Base-by-base conservation (phyloP, 2,888 invertebrate genomes). In the Acrobeloides nanus region DNA sequence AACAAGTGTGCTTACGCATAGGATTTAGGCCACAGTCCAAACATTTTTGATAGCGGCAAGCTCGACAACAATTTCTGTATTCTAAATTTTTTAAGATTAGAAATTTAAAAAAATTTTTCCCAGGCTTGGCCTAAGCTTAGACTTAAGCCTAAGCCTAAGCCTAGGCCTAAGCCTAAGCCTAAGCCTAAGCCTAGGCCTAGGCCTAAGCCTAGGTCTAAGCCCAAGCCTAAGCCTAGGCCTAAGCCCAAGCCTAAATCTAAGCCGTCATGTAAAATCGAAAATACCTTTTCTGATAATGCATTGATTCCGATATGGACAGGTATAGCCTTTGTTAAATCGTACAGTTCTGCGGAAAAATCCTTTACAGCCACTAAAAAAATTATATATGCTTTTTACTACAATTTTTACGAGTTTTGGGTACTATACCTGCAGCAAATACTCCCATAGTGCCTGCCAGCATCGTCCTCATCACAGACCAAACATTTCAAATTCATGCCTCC, bases 331-430 rank as follows among this genome's bases (percentile, higher is more conserved):
- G 17, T 52, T 38, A 29, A 29, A 32, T 8, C 53, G 40, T 12
- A 53, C 41, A 6, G 53, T 48, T 6, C 53, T 33, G n/a, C 53
- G 53, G 35, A 53, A 53, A 34, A 53, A 53, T 18, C 55, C 55
- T 53, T 26, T 26, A 41, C n/a, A n/a, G 17, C 43, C n/a, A n/a
- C n/a, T n/a, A n/a, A n/a, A n/a, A n/a, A n/a, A n/a, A n/a, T n/a
- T n/a, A n/a, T n/a, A n/a, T n/a, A n/a, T n/a, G n/a, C n/a, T n/a
- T n/a, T n/a, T n/a, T n/a, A n/a, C n/a, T n/a, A n/a, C n/a, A n/a
- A n/a, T n/a, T n/a, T n/a, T n/a, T n/a, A n/a, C 23, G 2, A 35
- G 35, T 21, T 17, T 20, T 20, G 37, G 21, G 20, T 23, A 15
- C 2, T 39, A 17, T 12, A n/a, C 39, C 53, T 55, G 47, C 53